phyloP scores from a whole-genome alignment of 2,888 invertebrate species.

The Chloroclysta siterata region DNA sequence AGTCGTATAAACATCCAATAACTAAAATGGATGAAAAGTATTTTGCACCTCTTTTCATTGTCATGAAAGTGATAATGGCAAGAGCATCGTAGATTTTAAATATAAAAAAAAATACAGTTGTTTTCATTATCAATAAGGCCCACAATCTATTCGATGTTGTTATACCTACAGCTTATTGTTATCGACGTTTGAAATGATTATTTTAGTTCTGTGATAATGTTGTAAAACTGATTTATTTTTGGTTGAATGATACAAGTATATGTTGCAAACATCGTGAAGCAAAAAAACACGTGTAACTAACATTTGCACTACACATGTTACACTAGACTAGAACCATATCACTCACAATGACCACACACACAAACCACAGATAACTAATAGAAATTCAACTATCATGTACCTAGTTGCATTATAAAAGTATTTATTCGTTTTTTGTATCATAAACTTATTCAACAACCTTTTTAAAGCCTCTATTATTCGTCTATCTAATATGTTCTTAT shows the following conservation, averaged over 20 bases:
- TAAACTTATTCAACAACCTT: not conserved
- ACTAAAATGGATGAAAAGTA: not conserved
- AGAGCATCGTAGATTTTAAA: no score
- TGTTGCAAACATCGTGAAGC: not conserved
- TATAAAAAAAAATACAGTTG: not conserved
- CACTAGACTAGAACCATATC: slow-evolving; percentile 11
- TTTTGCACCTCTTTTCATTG: not conserved
- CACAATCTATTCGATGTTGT: slow-evolving; percentile 11
- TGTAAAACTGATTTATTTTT: slow-evolving; percentile 7
- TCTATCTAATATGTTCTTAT: no score
- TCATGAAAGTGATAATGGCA: not conserved
- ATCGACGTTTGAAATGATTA: slow-evolving; percentile 10
- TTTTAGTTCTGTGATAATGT: not conserved
- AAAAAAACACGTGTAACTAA: slow-evolving; percentile 28
- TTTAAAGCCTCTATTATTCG: not conserved
- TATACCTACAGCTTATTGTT: slow-evolving; percentile 22
- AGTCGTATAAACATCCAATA: not conserved
- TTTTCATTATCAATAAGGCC: slow-evolving; percentile 1
- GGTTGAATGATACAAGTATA: slow-evolving; percentile 2
- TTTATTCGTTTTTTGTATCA: not conserved
- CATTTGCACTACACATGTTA: slow-evolving; percentile 19
- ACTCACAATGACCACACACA: slow-evolving; percentile 18
- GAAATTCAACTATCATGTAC: slow-evolving; percentile 5
- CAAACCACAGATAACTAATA: slow-evolving; percentile 11
- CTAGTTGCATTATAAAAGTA: slow-evolving; percentile 2